Percentiles rank a stretch among this genome's conserved stretches.
These are phyloP conservation scores for Ctenodactylus gundi DNA, from an alignment of 2,113 vertebrate genomes.

Conservation along the genomic window DNA sequence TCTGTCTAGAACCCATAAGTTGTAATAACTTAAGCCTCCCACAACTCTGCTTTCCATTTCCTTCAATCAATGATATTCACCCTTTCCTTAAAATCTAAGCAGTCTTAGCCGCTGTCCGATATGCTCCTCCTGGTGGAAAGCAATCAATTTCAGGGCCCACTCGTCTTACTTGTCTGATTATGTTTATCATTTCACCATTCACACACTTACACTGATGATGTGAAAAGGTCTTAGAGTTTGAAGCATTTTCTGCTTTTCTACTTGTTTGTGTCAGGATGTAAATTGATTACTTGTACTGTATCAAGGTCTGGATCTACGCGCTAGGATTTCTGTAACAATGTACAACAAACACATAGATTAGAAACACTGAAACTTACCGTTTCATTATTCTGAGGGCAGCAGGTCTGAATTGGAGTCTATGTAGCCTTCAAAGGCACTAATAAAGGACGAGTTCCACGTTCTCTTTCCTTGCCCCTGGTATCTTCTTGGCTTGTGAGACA, in stretches of 20 bases:
- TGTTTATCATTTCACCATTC: background rate
- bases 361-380: background rate
- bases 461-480: background rate
- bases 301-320: background rate
- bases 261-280: background rate
- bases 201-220: background rate
- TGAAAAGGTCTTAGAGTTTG: background rate
- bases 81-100: background rate
- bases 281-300: background rate
- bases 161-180: background rate
- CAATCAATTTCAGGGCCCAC: background rate
- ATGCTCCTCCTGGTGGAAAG: background rate
- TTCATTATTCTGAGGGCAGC: background rate
- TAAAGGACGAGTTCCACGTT: background rate
- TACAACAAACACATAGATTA: background rate
- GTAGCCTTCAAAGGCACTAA: background rate
- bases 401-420: background rate
- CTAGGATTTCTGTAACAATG: background rate
- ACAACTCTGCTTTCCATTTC: background rate
- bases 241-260: background rate
- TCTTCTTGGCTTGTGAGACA: background rate
- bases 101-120: background rate
- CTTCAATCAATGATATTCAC: background rate
- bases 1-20: background rate
- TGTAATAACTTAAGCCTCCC: background rate